A percentile compares a stretch with the other conserved stretches of the same genome.
Evolutionary conservation across 2,888 invertebrate species (phyloP).

Genomic region (Griposia aprilina): DNA sequence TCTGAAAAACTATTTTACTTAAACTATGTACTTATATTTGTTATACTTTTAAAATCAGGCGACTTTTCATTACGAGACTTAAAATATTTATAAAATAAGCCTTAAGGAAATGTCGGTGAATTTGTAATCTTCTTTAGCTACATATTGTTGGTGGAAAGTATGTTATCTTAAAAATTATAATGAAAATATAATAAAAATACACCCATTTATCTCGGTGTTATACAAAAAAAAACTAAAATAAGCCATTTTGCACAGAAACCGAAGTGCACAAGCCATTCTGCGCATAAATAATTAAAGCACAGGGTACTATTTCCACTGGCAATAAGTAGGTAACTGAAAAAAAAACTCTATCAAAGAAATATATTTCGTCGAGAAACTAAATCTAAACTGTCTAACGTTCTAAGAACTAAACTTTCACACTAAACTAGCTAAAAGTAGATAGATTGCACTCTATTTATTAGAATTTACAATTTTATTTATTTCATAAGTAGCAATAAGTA

Average conservation of each 20-base stretch:
- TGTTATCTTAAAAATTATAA: conserved; percentile 15
- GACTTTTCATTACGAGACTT: conserved; percentile 29
- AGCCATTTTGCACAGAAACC: conserved; percentile 2
- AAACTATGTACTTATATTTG: conserved; percentile 53
- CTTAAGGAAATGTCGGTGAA: conserved; percentile 39
- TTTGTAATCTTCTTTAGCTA: conserved; percentile 32
- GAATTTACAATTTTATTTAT: conserved; percentile 68
- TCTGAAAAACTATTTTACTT: conserved; percentile 65
- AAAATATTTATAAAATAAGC: conserved; percentile 10
- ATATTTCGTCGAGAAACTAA: conserved; percentile 59
- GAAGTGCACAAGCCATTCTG: conserved; percentile 1
- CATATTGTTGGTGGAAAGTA: conserved; percentile 36
- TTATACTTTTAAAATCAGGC: conserved; percentile 48
- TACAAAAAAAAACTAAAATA: background rate
- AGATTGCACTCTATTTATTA: conserved; percentile 77
- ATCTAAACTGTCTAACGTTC: conserved; percentile 63
- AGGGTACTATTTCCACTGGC: conserved; percentile 26
- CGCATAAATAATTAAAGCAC: background rate
- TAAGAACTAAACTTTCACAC: conserved; percentile 72
- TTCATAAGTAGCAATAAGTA: conserved; percentile 63
- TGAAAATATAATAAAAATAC: background rate
- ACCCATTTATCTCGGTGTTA: too few relatives aligned
- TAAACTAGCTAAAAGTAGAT: conserved; percentile 76
- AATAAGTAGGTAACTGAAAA: conserved; percentile 24
- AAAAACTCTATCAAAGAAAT: conserved; percentile 37